These are phyloP conservation scores for Tortricodes alternella DNA, from an alignment of 2,888 invertebrate genomes.

Conservation along the genomic window DNA sequence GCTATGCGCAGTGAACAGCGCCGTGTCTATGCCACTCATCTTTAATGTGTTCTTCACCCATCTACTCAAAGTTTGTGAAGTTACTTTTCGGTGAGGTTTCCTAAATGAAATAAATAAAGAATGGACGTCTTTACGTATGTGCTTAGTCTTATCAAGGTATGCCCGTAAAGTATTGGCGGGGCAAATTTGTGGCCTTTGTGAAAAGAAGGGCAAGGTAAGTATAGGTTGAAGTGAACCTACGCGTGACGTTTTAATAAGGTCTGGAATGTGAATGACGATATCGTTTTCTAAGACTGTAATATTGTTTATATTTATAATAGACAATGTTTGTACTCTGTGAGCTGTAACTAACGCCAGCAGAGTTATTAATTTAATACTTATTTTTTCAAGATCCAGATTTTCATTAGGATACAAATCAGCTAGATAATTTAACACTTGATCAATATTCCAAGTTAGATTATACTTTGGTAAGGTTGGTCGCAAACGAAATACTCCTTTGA, in stretches of 20 bases:
- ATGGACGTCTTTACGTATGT: background rate
- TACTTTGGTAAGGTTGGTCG: conserved; percentile 18
- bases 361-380: conserved; percentile 16
- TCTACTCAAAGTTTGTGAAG: background rate
- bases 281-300: background rate
- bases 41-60: conserved; percentile 6
- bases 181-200: conserved; percentile 3
- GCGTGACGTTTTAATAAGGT: conserved; percentile 19
- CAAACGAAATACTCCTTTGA: conserved; percentile 22
- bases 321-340: conserved; percentile 20
- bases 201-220: background rate
- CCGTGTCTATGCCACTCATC: conserved; percentile 6
- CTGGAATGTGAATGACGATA: conserved; percentile 18
- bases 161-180: background rate
- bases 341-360: conserved; percentile 20
- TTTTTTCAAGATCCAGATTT: background rate
- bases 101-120: background rate
- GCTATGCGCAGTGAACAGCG: conserved; percentile 3
- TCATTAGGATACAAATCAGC: conserved; percentile 10
- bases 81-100: background rate
- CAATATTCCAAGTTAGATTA: conserved; percentile 20
- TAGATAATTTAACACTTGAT: conserved; percentile 11
- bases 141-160: background rate
- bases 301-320: conserved; percentile 14
- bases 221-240: conserved; percentile 1